phyloP scores from a whole-genome alignment of 2,888 invertebrate species.

The Autographa pulchrina region DNA sequence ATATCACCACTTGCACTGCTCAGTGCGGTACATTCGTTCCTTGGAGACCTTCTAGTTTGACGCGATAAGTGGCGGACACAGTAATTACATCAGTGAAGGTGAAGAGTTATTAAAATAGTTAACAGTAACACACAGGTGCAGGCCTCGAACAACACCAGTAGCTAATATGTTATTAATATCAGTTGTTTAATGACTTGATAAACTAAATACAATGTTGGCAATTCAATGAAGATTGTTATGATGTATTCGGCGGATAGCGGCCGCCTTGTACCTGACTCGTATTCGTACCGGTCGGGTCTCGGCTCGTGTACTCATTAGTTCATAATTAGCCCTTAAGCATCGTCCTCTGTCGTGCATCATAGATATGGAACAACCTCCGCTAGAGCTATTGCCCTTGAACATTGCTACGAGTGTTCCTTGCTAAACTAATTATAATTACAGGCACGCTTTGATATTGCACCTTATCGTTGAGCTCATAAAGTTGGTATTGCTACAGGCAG shows the following conservation, averaged over 20 bases:
- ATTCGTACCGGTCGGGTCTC: conserved; percentile 19
- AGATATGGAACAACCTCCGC: conserved; percentile 41
- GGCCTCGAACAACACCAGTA: not conserved
- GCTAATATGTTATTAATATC: not conserved
- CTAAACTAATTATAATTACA: conserved; percentile 45
- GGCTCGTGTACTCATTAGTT: conserved; percentile 48
- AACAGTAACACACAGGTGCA: not conserved
- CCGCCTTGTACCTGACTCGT: conserved; percentile 2
- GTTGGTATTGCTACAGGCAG: conserved; percentile 15
- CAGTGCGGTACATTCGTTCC: not conserved
- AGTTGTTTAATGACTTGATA: not conserved
- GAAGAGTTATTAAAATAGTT: conserved; percentile 6
- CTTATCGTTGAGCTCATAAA: conserved; percentile 20
- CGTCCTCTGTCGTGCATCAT: conserved; percentile 37
- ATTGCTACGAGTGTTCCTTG: conserved; percentile 36
- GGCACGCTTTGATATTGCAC: conserved; percentile 12
- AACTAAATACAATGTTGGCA: conserved; percentile 4
- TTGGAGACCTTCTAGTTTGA: conserved; percentile 4
- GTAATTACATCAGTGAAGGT: not conserved
- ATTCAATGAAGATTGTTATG: conserved; percentile 12
- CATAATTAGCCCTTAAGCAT: conserved; percentile 28
- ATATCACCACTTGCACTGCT: too few species aligned
- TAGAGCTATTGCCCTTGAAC: conserved; percentile 56
- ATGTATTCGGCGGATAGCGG: conserved; percentile 17
- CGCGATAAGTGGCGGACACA: conserved; percentile 20